A percentile compares a stretch with the other conserved stretches of the same genome.
Conservation (phyloP, 2,888 invertebrate genomes). For the Diplazon laetatorius region DNA sequence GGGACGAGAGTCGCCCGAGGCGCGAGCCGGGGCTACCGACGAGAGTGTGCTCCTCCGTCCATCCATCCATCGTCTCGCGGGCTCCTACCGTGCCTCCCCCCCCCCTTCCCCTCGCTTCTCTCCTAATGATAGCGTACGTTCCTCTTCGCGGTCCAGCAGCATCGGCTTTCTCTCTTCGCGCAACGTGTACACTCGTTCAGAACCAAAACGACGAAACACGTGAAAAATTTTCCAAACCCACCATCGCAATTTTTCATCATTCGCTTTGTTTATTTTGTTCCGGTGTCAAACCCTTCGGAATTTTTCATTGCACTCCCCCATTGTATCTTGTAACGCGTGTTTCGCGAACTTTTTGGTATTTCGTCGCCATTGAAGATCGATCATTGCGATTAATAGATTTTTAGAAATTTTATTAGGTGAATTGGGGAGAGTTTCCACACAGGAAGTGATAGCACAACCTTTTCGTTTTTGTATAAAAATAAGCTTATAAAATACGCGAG, state of each 20-base stretch:
- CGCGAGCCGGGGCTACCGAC: constrained; percentile 75
- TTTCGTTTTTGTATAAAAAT: too few species aligned
- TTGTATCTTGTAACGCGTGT: neutral
- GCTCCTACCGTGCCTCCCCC: constrained; percentile 70
- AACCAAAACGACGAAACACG: constrained; percentile 29
- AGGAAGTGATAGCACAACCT: too few species aligned
- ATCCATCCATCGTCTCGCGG: constrained; percentile 70
- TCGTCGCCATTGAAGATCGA: too few species aligned
- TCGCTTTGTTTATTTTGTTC: neutral
- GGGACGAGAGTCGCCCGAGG: constrained; percentile 72
- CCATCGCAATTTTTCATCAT: constrained; percentile 1
- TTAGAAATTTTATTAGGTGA: too few species aligned
- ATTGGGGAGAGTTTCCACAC: too few species aligned
- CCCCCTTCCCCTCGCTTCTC: constrained; percentile 74
- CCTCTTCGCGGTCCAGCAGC: constrained; percentile 70
- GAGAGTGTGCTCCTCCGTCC: constrained; percentile 69
- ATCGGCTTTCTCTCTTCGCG: constrained; percentile 53
- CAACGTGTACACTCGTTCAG: constrained; percentile 20
- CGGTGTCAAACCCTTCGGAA: neutral
- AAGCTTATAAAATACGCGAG: too few species aligned
- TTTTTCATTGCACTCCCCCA: neutral
- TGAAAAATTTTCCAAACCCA: constrained; percentile 4
- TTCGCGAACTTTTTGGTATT: neutral
- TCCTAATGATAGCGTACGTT: constrained; percentile 80
- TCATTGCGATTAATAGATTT: too few species aligned